Base-by-base conservation (phyloP, 2,888 invertebrate genomes). In the Cantharis lateralis region DNA sequence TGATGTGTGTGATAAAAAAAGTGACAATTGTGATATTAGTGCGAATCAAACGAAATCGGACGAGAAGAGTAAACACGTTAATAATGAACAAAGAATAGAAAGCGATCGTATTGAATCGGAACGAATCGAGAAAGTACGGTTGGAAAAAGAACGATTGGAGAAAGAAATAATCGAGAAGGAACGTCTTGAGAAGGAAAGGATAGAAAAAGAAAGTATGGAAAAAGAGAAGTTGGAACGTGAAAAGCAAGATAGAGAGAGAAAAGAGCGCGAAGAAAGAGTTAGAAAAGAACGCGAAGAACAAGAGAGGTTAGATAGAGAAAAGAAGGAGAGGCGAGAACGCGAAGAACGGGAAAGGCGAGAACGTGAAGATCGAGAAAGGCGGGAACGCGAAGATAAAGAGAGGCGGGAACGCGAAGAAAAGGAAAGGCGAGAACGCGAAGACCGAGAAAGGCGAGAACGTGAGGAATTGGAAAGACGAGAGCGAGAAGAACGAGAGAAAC, bases 391-490 rank as follows among this genome's bases (percentile, higher is more conserved):
- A 71, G 81, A 83, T 75, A 76, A 69, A 62, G 80, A 81, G 63
- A 73, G 78, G 28, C 78, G 77, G 20, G 83, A 80, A 77, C 80
- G 62, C 71, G 77, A 82, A 80, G 78, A 10, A 73, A 76, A 20
- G 10, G 64, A 66, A 86, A 80, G 87, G 85, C 62, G 89, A 89
- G 66, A 83, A 84, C 13, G 76, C 84, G 10, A 88, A 89, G 80
- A 85, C 85, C 10, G 82, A 87, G 84, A 80, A 89, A 84, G 82
- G 85, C 81, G 85, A 89, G 84, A 85, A 86, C 82, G 84, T 88
- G 80, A 82, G 88, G 90, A 91, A 62, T 88, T 88, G 70, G 89
- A 91, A 48, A 89, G 89, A 81, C 86, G 88, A 74, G 86, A 86
- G 62, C 88, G 87, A 84, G 86, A 88, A 71, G 85, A 85, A 66